Base-by-base conservation (phyloP, 2,888 invertebrate species). In the Hypercompe scribonia region DNA sequence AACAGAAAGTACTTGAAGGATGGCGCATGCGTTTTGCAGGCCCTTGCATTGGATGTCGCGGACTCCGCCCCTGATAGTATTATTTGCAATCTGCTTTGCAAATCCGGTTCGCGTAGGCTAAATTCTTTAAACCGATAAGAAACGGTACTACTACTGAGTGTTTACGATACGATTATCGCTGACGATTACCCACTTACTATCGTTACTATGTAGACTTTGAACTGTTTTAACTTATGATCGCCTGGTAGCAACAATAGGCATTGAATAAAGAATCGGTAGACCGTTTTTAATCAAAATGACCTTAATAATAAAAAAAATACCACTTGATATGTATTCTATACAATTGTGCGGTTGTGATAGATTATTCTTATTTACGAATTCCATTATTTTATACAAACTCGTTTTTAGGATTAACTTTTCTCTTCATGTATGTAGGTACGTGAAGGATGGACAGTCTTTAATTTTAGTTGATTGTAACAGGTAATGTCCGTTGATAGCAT, bases 41-140 rank as follows among this genome's bases (percentile, higher is more conserved):
- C 87, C 77, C 77, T 86, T 90, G 91, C 86, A 95, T 95, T 95
- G 95, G 95, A 87, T 87, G 84, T 83, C 84, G 82, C 85, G 83
- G 89, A 90, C 95, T 93, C 95, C 95, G 93, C 95, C 95, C 91
- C 78, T 88, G 71, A 67, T 82, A 74, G 65, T 85, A 86, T 87
- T 85, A 87, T 89, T 91, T 81, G 89, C 89, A 88, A 90, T 88
- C 88, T 78, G 88, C 88, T 71, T 85, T 86, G 87, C 87, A 82
- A 87, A 87, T 88, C 78, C 79, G 71, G 71, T 72, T 77, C 71
- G 64, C 61, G 78, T 78, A 77, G 76, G 76, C 18, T 72, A 72
- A 31, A 61, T 61, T 61, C 65, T 77, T 74, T 66, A 58, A 58
- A 54, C 42, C 67, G 72, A 84, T 80, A 82, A 81, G 46, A 46